These are phyloP conservation scores for Sipha flava DNA, from an alignment of 1,140 invertebrate species.

Conservation along the genomic window DNA sequence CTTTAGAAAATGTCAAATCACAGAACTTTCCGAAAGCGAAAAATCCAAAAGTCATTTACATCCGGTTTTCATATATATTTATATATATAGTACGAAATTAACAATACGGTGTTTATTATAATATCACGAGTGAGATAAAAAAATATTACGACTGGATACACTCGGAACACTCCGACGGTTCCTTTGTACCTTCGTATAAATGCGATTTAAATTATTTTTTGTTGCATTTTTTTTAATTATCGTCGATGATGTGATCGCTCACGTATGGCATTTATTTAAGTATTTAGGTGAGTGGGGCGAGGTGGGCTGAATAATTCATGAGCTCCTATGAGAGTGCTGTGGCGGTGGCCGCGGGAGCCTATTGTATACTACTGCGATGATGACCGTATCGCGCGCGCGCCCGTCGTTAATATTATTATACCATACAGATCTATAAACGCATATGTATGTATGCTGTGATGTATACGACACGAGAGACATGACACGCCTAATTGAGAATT, in stretches of 20 bases:
- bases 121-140: too few relatives aligned
- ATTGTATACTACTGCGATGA: not conserved
- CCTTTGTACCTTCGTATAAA: too few relatives aligned
- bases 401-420: not conserved
- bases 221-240: not conserved
- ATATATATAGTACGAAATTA: too few relatives aligned
- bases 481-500: slow-evolving; percentile 11
- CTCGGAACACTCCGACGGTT: too few relatives aligned
- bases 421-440: not conserved
- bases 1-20: too few relatives aligned
- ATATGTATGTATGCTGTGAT: not conserved
- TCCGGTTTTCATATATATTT: too few relatives aligned
- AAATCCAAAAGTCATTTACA: too few relatives aligned
- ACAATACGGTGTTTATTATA: too few relatives aligned
- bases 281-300: slow-evolving; percentile 2
- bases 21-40: too few relatives aligned
- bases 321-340: not conserved
- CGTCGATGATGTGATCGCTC: too few relatives aligned
- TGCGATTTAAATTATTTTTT: not conserved
- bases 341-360: not conserved
- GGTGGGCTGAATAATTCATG: slow-evolving; percentile 12
- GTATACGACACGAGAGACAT: not conserved
- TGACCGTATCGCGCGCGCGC: not conserved
- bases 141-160: too few relatives aligned
- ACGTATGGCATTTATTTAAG: not conserved